Percentiles rank a stretch among this genome's conserved stretches.
phyloP scores from a whole-genome alignment of 2,888 invertebrate species.

The Aethes cnicana region DNA sequence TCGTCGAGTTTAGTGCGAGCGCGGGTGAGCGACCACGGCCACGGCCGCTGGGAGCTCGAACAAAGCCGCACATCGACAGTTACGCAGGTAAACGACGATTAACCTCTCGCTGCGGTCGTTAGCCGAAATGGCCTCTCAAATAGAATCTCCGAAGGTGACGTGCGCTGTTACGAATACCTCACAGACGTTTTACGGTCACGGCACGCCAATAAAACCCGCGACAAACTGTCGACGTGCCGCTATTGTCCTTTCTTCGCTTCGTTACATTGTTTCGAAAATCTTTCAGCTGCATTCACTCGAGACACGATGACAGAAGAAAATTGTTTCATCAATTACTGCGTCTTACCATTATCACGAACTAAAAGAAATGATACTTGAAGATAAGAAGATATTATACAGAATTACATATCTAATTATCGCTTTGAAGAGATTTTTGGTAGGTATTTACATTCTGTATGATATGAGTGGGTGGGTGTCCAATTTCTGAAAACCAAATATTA shows the following conservation, averaged over 20 bases:
- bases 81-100: constrained; percentile 73
- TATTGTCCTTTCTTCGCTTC: constrained; percentile 48
- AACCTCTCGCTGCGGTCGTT: constrained; percentile 71
- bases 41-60: constrained; percentile 58
- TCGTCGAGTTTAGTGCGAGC: constrained; percentile 57
- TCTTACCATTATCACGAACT: neutral
- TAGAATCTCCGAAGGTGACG: constrained; percentile 58
- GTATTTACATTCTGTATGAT: too few species aligned
- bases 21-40: constrained; percentile 75
- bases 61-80: constrained; percentile 62
- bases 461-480: too few species aligned
- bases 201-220: constrained; percentile 59
- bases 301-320: neutral
- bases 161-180: constrained; percentile 56
- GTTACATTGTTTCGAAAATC: constrained; percentile 39
- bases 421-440: too few species aligned
- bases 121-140: constrained; percentile 54
- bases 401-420: too few species aligned
- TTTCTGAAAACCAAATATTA: too few species aligned
- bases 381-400: too few species aligned
- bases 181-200: constrained; percentile 60
- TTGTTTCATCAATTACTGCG: neutral
- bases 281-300: neutral
- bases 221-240: constrained; percentile 51
- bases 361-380: too few species aligned